Conservation (phyloP, 2,888 invertebrate species). For the Antheraea yamamai region DNA sequence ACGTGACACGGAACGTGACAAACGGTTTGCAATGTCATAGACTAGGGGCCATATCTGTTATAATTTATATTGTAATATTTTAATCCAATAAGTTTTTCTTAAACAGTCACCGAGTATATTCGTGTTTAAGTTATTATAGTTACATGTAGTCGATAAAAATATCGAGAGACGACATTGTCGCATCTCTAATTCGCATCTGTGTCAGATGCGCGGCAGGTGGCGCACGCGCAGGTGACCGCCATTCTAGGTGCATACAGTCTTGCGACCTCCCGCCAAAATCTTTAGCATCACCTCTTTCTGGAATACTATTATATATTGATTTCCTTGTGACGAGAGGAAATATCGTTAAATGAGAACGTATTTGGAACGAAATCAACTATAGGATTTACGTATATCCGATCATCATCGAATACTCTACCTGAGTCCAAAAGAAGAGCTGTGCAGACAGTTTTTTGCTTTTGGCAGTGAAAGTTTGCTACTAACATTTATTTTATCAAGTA, state of each 20-base stretch:
- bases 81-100: too few relatives aligned
- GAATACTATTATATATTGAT: background rate
- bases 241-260: slow-evolving; percentile 68
- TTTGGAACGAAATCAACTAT: background rate
- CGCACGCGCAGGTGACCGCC: slow-evolving; percentile 70
- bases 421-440: too few relatives aligned
- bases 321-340: background rate
- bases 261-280: slow-evolving; percentile 65
- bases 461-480: too few relatives aligned
- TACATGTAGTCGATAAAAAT: slow-evolving; percentile 21
- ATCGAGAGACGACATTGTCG: slow-evolving; percentile 34
- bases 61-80: too few relatives aligned
- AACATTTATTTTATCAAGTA: too few relatives aligned
- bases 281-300: slow-evolving; percentile 37
- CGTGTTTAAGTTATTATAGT: background rate
- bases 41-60: too few relatives aligned
- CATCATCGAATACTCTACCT: background rate
- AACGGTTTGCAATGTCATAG: too few relatives aligned
- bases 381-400: background rate
- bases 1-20: too few relatives aligned
- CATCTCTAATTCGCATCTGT: slow-evolving; percentile 73
- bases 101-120: background rate
- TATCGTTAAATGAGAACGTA: background rate
- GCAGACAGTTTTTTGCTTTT: too few relatives aligned
- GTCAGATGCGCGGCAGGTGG: slow-evolving; percentile 79